Evolutionary conservation across 1,140 invertebrate species (phyloP).

Genomic region (Mya arenaria): DNA sequence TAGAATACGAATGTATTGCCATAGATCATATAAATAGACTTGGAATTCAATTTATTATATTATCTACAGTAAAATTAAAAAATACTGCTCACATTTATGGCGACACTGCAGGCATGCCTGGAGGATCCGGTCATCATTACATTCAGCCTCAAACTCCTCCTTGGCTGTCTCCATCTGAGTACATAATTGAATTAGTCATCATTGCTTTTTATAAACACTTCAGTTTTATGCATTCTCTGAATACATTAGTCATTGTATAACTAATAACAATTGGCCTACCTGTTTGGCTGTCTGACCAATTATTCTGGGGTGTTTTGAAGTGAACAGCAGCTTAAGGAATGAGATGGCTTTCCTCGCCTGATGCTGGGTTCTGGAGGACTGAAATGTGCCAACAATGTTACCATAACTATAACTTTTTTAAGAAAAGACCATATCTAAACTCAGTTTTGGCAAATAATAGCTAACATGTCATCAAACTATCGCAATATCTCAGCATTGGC

Average conservation of each 20-base stretch:
- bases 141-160: slow-evolving; percentile 15
- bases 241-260: neutral
- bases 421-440: too few species aligned
- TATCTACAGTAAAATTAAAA: neutral
- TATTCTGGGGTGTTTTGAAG: slow-evolving; percentile 9
- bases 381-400: too few species aligned
- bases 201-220: too few species aligned
- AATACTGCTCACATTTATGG: slow-evolving; percentile 18
- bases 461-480: too few species aligned
- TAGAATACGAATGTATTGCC: too few species aligned
- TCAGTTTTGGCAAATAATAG: too few species aligned
- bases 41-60: too few species aligned
- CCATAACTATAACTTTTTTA: too few species aligned
- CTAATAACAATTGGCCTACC: slow-evolving; percentile 20
- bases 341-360: neutral
- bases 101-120: slow-evolving; percentile 46
- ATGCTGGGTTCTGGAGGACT: neutral
- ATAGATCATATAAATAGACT: too few species aligned
- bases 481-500: too few species aligned
- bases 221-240: neutral
- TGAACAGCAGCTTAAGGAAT: slow-evolving; percentile 23
- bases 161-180: slow-evolving; percentile 37
- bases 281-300: slow-evolving; percentile 22
- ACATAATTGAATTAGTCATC: too few species aligned
- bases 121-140: slow-evolving; percentile 54